Base-by-base conservation (phyloP, 1,140 invertebrate genomes). In the Orius laevigatus region DNA sequence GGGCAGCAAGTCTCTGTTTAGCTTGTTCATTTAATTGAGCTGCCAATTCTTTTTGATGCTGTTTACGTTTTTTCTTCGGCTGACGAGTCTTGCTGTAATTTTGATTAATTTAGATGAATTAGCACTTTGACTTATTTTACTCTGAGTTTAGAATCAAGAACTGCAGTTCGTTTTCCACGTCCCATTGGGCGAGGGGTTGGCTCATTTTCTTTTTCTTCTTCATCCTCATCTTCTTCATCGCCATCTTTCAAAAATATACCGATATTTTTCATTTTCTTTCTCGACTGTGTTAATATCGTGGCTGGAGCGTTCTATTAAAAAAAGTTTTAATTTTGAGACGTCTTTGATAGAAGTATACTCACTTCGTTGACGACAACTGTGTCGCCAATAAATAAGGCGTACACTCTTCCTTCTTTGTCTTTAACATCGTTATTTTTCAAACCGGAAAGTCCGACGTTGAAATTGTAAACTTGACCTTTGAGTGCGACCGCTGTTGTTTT, bases 391-490 rank as follows among this genome's bases (percentile, higher is more conserved):
- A 95, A 98, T 0, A 98, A 68, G 1, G 94, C 91, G 66, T 96
- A 95, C 3, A 68, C 78, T 74, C 96, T 95, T 50, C 81, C 79
- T 62, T 83, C 77, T 55, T 85, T 81, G 35, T 96, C 89, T 19
- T 75, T 74, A 1, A 86, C 79, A 31, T 83, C 78, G 54, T 77
- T 71, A 67, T 98, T 97, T 12, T 65, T 68, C 31, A 99, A 68
- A 61, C 84, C 85, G n/a, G 85, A 76, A 31, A 98, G 74, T 36
- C 95, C 96, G 55, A 98, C 76, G 60, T 90, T 92, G 8, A 98
- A 72, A 63, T 96, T 96, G 59, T 97, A 98, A 0, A 96, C 79
- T 93, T 98, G 98, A 38, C 86, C 88, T 64, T 95, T 95, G 57
- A 82, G 84, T 0, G 81, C 77, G n/a, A 76, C 57, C 2, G 76